Evolutionary conservation across 2,888 invertebrate species (phyloP).

Genomic region (Drosophila maculinotata): DNA sequence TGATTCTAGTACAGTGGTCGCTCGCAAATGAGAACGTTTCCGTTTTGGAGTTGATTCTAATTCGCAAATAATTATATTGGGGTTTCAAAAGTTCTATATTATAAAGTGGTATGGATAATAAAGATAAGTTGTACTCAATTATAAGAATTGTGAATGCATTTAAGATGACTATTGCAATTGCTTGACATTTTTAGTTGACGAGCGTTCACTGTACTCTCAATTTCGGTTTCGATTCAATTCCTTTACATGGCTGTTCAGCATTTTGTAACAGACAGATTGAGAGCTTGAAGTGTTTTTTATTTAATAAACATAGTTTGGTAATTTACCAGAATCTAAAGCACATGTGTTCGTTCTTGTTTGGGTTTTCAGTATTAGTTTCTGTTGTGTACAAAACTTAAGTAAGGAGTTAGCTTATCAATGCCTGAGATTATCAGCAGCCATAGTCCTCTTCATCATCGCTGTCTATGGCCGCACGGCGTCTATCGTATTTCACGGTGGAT

Average conservation of each 20-base stretch:
- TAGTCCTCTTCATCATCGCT: constrained; percentile 91
- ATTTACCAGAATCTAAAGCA: constrained; percentile 45
- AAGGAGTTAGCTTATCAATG: constrained; percentile 16
- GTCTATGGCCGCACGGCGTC: constrained; percentile 94
- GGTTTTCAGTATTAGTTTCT: neutral
- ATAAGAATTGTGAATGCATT: neutral
- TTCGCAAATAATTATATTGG: no score
- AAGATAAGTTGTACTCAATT: no score
- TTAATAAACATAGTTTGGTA: constrained; percentile 67
- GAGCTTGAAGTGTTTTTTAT: constrained; percentile 51
- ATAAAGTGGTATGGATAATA: no score
- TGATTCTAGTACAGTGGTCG: neutral
- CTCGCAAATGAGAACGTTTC: neutral
- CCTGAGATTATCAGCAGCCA: constrained; percentile 85
- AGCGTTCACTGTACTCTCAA: constrained; percentile 6
- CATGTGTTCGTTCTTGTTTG: constrained; percentile 16
- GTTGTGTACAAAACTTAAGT: constrained; percentile 38
- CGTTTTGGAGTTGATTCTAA: no score
- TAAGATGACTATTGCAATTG: neutral
- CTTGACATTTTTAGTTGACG: neutral
- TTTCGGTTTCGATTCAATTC: constrained; percentile 6
- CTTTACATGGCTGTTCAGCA: constrained; percentile 17
- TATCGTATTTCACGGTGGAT: constrained; percentile 95
- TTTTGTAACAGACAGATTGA: constrained; percentile 16
- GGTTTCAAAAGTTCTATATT: no score